Percentiles rank a stretch among this genome's conserved stretches.
Conservation (phyloP, 2,797 vertebrate genomes). For the Margarornis squamiger region DNA sequence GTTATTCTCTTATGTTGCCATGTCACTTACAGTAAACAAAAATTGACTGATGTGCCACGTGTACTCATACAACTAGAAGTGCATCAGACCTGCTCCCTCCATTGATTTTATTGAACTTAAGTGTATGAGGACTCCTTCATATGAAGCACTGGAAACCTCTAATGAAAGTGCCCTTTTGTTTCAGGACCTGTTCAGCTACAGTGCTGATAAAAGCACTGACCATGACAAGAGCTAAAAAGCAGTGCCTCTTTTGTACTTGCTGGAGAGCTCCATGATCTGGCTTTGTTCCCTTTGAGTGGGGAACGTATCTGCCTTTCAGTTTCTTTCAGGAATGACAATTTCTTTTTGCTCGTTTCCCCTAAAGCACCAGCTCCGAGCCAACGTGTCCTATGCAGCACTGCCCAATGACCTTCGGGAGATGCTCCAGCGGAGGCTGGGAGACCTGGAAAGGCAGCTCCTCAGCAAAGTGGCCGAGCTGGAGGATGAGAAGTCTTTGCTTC, state of each 20-base stretch:
- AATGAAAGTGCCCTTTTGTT: not conserved
- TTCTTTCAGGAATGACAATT: not conserved
- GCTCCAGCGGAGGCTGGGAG: conserved; percentile 89
- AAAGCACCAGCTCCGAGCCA: conserved; percentile 91
- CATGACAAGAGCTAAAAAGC: not conserved
- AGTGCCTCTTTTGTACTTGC: not conserved
- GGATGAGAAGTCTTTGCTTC: conserved; percentile 91
- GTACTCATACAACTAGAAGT: not conserved
- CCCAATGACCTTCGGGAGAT: conserved; percentile 89
- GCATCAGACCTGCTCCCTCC: not conserved
- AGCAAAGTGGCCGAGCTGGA: conserved; percentile 93
- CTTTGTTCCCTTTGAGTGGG: not conserved
- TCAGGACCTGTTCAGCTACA: not conserved
- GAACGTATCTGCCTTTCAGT: not conserved
- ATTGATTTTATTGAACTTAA: not conserved
- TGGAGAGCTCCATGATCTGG: not conserved
- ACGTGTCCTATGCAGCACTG: conserved; percentile 83
- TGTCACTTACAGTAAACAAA: not conserved
- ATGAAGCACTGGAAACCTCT: not conserved
- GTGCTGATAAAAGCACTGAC: conserved; percentile 16
- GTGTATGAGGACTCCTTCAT: not conserved
- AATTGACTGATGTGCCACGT: not conserved
- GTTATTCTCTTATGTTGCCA: rapidly evolving
- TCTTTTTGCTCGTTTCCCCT: not conserved
- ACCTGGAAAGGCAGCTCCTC: conserved; percentile 91